A percentile compares a stretch with the other conserved stretches of the same genome.
These are phyloP conservation scores for Sycobia sp. DNA, from an alignment of 1,140 invertebrate genomes.

Conservation along the genomic window DNA sequence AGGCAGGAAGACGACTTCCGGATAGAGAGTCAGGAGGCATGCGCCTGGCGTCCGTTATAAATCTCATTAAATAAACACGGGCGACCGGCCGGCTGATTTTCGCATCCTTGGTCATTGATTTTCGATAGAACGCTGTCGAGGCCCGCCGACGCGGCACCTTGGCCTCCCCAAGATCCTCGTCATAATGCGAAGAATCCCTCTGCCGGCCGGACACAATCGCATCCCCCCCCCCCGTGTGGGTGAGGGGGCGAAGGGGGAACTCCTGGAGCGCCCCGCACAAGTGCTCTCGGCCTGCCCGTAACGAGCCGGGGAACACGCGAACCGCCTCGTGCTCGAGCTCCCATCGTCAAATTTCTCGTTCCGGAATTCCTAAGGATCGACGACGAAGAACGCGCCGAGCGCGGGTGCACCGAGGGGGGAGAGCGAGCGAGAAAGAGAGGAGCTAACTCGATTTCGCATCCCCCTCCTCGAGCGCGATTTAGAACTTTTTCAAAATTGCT, in stretches of 20 bases:
- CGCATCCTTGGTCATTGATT: constrained; percentile 7
- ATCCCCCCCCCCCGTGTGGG: no score
- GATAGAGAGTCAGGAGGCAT: no score
- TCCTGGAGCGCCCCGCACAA: no score
- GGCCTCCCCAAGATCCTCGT: background rate
- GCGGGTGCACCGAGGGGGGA: background rate
- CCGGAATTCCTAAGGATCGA: background rate
- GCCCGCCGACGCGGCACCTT: background rate
- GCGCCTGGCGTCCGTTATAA: no score
- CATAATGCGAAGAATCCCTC: constrained; percentile 11
- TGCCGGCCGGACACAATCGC: background rate
- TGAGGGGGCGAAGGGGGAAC: background rate
- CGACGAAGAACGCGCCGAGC: no score
- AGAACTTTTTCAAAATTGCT: constrained; percentile 2
- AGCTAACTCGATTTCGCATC: background rate
- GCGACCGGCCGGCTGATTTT: constrained; percentile 2
- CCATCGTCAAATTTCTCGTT: constrained; percentile 15
- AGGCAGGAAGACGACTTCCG: no score
- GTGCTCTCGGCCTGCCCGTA: background rate
- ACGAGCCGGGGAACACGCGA: background rate
- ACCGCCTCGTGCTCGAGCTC: background rate
- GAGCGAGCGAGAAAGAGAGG: background rate
- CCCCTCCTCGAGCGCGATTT: background rate
- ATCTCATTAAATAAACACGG: no score
- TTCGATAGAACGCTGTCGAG: background rate